These are phyloP conservation scores for Dryocosmus kuriphilus DNA, from an alignment of 2,888 invertebrate genomes.

Conservation along the genomic window DNA sequence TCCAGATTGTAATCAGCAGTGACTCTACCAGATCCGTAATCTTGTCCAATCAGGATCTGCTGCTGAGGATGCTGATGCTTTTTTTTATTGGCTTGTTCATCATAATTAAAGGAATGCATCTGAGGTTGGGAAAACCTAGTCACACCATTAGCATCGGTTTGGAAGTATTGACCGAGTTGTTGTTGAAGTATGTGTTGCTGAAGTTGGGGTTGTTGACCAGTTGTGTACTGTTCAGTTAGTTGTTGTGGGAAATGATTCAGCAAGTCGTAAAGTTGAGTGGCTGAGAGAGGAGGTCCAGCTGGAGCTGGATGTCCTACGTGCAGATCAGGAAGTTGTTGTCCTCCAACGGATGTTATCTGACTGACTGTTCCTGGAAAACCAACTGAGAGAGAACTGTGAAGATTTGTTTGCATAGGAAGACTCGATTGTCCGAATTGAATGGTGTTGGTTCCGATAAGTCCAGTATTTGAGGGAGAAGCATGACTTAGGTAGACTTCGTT, in stretches of 20 bases:
- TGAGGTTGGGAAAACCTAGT: constrained; percentile 70
- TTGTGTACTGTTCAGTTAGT: constrained; percentile 64
- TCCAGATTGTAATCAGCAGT: constrained; percentile 71
- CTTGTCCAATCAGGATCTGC: constrained; percentile 67
- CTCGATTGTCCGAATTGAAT: constrained; percentile 64
- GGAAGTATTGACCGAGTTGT: constrained; percentile 70
- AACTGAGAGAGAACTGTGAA: constrained; percentile 72
- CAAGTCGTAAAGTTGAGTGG: constrained; percentile 70
- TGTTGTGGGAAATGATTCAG: constrained; percentile 71
- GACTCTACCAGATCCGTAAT: constrained; percentile 68
- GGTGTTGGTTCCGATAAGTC: constrained; percentile 55
- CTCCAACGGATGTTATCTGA: constrained; percentile 60
- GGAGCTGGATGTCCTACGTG: constrained; percentile 69
- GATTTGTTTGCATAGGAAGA: constrained; percentile 70
- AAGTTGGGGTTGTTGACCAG: constrained; percentile 69
- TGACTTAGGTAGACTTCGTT: constrained; percentile 67
- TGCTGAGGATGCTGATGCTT: constrained; percentile 64
- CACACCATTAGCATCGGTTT: constrained; percentile 56
- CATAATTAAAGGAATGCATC: constrained; percentile 74
- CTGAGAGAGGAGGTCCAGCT: constrained; percentile 68
- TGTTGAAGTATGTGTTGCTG: constrained; percentile 72
- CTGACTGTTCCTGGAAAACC: constrained; percentile 62
- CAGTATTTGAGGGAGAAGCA: constrained; percentile 59
- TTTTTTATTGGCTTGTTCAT: constrained; percentile 71
- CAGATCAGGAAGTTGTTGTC: constrained; percentile 67